Evolutionary conservation across 2,113 vertebrate species (phyloP).

Genomic region (Ceuthmochares aereus): DNA sequence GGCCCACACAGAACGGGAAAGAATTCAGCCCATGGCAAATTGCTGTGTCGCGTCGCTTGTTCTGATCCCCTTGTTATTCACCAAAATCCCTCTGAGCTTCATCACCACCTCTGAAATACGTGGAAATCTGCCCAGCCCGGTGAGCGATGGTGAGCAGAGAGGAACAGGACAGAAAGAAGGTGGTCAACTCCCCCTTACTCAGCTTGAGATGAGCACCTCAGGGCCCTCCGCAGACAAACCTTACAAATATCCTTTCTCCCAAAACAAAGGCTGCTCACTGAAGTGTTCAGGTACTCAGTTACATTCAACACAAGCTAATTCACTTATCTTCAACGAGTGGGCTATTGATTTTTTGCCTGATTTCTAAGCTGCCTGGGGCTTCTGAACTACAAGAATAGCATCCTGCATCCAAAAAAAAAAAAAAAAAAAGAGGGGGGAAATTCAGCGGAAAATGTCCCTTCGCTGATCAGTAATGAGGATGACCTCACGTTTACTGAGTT

Average conservation of each 20-base stretch:
- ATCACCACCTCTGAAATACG: not conserved
- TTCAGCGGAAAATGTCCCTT: conserved; percentile 55
- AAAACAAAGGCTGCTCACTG: conserved; percentile 74
- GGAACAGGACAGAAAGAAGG: conserved; percentile 28
- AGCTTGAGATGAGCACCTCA: not conserved
- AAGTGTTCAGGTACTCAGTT: conserved; percentile 80
- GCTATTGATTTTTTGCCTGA: conserved; percentile 83
- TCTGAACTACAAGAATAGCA: conserved; percentile 75
- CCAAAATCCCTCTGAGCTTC: not conserved
- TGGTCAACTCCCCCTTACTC: conserved; percentile 18
- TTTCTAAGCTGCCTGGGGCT: conserved; percentile 79
- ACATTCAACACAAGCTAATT: conserved; percentile 81
- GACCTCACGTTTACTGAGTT: conserved; percentile 33
- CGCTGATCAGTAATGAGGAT: conserved; percentile 50
- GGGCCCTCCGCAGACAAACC: conserved; percentile 53
- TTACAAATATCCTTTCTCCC: conserved; percentile 66
- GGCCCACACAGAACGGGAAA: not conserved
- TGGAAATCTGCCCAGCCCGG: not conserved
- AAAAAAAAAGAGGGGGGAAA: not conserved
- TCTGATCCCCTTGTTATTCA: not conserved
- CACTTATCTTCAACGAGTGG: conserved; percentile 84
- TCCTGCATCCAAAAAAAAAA: conserved; percentile 10
- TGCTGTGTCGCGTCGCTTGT: not conserved
- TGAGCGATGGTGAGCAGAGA: not conserved
- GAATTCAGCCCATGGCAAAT: not conserved